A percentile compares a stretch with the other conserved stretches of the same genome.
Evolutionary conservation across 1,140 invertebrate genomes (phyloP).

Genomic region (Eurosta solidaginis): DNA sequence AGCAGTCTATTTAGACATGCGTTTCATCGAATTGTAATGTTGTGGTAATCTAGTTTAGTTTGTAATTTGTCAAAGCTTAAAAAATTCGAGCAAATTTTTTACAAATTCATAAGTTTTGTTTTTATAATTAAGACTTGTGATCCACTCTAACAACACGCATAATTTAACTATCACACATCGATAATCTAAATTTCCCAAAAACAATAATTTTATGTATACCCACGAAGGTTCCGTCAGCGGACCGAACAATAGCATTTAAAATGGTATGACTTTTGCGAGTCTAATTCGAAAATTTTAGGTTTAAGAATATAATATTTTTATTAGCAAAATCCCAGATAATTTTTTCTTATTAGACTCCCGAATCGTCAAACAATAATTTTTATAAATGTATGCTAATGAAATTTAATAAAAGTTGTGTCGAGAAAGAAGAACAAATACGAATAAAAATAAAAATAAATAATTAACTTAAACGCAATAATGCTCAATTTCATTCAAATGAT

Average conservation of each 20-base stretch:
- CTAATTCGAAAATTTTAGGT: conserved; percentile 54
- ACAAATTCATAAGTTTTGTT: too few relatives aligned
- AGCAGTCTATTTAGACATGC: not conserved
- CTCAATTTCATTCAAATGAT: not conserved
- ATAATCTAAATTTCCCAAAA: not conserved
- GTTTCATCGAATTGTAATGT: not conserved
- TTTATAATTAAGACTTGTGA: not conserved
- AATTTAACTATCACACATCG: not conserved
- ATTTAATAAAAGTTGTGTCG: not conserved
- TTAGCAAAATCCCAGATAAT: too few relatives aligned
- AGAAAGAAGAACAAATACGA: not conserved
- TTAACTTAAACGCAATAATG: not conserved
- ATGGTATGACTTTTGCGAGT: conserved; percentile 56
- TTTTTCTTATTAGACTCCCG: conserved; percentile 59
- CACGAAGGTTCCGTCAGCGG: not conserved
- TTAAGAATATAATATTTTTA: too few relatives aligned
- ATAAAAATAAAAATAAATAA: conserved; percentile 6
- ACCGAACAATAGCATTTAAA: conserved; percentile 1
- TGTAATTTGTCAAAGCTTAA: not conserved
- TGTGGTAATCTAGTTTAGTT: conserved; percentile 22
- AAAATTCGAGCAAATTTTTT: not conserved
- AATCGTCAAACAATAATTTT: conserved; percentile 47
- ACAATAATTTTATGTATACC: not conserved
- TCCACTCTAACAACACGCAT: not conserved
- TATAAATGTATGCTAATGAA: not conserved